Conservation (phyloP, 1,140 invertebrate species). For the Rhyacophila brunnea region DNA sequence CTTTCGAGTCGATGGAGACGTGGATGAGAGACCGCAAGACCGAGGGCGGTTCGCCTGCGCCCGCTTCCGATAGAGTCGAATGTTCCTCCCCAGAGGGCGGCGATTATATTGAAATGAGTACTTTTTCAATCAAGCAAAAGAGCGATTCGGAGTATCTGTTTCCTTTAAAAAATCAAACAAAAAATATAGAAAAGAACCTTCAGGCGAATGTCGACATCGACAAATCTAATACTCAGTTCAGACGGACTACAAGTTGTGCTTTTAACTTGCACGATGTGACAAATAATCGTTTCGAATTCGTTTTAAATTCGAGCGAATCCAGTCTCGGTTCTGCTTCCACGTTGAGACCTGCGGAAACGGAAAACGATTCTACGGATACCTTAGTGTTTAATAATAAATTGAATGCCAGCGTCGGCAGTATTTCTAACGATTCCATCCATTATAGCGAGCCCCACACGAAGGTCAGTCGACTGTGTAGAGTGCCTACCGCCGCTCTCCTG, state of each 20-base stretch:
- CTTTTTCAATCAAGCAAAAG: constrained; percentile 19
- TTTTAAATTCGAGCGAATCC: constrained; percentile 6
- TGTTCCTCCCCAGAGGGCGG: neutral
- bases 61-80: neutral
- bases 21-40: constrained; percentile 15
- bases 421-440: neutral
- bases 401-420: neutral
- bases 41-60: neutral
- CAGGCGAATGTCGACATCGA: neutral
- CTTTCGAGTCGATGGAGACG: constrained; percentile 29
- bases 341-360: too few species aligned
- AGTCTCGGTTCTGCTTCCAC: constrained; percentile 3
- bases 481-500: constrained; percentile 2
- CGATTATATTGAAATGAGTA: constrained; percentile 34
- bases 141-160: neutral
- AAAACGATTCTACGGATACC: constrained; percentile 2
- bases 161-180: too few species aligned
- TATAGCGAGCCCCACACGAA: constrained; percentile 3
- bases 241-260: constrained; percentile 20
- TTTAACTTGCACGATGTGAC: constrained; percentile 12
- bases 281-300: constrained; percentile 13
- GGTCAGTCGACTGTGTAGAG: constrained; percentile 12
- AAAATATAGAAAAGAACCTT: neutral
- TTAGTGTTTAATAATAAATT: constrained; percentile 4
- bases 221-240: constrained; percentile 1